A percentile compares a stretch with the other conserved stretches of the same genome.
Conservation (phyloP, 2,888 invertebrate species). For the Lasioglossum zephyrum region DNA sequence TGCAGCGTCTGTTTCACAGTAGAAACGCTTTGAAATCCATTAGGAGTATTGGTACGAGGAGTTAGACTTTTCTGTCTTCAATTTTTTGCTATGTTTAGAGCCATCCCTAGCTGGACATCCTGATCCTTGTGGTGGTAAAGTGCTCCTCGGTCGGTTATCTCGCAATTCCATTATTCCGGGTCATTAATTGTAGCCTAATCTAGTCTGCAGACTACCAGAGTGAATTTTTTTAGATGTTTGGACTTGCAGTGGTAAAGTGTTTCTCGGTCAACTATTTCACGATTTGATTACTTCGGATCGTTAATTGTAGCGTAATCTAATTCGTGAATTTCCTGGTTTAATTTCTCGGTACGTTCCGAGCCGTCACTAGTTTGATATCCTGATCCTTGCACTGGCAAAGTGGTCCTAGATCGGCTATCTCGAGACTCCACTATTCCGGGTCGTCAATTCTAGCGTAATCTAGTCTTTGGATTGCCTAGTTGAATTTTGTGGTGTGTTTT, state of each 20-base stretch:
- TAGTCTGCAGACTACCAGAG: neutral
- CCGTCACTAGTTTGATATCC: neutral
- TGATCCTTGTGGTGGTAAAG: neutral
- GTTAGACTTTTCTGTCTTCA: neutral
- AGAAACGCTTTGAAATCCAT: neutral
- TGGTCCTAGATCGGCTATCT: neutral
- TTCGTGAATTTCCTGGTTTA: neutral
- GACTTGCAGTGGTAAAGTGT: neutral
- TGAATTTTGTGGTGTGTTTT: neutral
- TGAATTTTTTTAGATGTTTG: neutral
- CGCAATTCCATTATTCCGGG: neutral
- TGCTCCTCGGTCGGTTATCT: neutral
- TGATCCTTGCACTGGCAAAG: neutral
- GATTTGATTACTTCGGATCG: neutral
- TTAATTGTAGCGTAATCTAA: neutral
- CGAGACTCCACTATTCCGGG: neutral
- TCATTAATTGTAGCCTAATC: neutral
- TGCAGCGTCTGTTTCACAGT: neutral
- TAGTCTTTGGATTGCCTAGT: neutral
- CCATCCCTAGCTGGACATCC: neutral
- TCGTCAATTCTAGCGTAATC: neutral
- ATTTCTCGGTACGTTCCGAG: neutral
- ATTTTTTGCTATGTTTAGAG: neutral
- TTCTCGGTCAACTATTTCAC: neutral
- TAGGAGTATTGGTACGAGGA: neutral